Percentiles rank a stretch among this genome's conserved stretches.
phyloP scores from a whole-genome alignment of 2,113 vertebrate species.

The Axis porcinus region DNA sequence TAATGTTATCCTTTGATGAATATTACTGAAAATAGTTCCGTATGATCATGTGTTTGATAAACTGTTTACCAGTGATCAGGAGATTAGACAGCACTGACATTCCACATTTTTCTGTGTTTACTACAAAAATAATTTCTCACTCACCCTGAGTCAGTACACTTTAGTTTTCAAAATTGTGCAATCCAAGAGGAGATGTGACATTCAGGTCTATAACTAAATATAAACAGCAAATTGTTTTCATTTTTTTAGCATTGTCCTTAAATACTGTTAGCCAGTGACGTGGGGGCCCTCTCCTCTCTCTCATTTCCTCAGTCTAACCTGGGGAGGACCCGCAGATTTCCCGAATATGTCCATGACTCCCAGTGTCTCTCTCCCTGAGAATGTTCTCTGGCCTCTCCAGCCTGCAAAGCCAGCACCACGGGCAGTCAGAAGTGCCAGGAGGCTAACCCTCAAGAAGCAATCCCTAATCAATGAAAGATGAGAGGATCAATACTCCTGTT shows the following conservation, averaged over 20 bases:
- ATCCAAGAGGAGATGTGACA: neutral
- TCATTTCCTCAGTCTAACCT: neutral
- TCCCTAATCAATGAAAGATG: neutral
- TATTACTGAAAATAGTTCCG: neutral
- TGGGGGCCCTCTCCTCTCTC: accelerated
- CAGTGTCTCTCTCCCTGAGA: neutral
- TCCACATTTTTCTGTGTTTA: neutral
- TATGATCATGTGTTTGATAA: neutral
- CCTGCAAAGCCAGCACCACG: neutral
- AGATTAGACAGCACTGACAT: neutral
- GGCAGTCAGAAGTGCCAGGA: neutral
- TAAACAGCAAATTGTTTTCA: neutral
- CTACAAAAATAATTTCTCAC: neutral
- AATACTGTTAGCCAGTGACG: neutral
- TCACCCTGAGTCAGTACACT: neutral
- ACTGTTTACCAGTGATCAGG: neutral
- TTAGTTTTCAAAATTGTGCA: neutral
- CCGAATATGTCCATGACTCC: neutral
- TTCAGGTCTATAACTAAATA: neutral
- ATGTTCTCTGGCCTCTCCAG: neutral
- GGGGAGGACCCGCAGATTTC: neutral
- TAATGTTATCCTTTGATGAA: neutral
- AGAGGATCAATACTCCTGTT: neutral
- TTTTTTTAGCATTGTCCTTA: neutral
- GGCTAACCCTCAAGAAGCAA: neutral